Evolutionary conservation across 2,797 vertebrate species (phyloP).

Genomic region (Knipowitschia caucasica): DNA sequence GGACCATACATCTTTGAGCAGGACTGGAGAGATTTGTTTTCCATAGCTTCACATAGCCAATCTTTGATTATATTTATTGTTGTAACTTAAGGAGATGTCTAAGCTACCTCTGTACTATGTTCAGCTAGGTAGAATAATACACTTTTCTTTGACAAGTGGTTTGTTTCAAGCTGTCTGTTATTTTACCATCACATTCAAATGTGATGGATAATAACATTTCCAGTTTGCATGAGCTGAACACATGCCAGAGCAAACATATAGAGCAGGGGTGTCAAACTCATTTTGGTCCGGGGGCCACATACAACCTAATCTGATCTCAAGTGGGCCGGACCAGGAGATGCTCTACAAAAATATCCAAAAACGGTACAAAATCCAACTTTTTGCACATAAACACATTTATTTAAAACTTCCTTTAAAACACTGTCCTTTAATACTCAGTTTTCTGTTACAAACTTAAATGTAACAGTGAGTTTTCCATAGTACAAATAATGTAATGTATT

Average conservation of each 20-base stretch:
- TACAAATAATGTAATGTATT: too few species aligned
- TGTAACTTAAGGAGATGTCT: conserved; percentile 70
- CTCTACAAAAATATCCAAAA: too few species aligned
- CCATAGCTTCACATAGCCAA: conserved; percentile 21
- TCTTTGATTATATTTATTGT: conserved; percentile 68
- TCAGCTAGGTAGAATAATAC: conserved; percentile 72
- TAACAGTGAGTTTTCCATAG: too few species aligned
- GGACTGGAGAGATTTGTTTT: conserved; percentile 38
- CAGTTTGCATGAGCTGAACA: conserved; percentile 84
- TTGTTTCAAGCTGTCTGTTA: conserved; percentile 88
- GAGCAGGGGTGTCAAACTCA: too few species aligned
- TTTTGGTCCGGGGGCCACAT: too few species aligned
- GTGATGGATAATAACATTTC: conserved; percentile 91
- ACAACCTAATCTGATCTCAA: too few species aligned
- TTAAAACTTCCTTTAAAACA: too few species aligned
- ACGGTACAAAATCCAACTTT: too few species aligned
- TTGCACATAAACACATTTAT: too few species aligned
- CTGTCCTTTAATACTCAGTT: too few species aligned
- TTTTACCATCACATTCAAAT: conserved; percentile 90
- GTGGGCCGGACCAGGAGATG: too few species aligned
- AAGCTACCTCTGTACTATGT: conserved; percentile 70
- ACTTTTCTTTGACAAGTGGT: conserved; percentile 84
- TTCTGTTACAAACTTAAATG: too few species aligned
- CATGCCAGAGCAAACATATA: conserved; percentile 94
- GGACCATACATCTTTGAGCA: conserved; percentile 25